Evolutionary conservation across 1,140 invertebrate species (phyloP), one percentile per base, ranked within the genome.

Genomic region (Orchestia grillus): DNA sequence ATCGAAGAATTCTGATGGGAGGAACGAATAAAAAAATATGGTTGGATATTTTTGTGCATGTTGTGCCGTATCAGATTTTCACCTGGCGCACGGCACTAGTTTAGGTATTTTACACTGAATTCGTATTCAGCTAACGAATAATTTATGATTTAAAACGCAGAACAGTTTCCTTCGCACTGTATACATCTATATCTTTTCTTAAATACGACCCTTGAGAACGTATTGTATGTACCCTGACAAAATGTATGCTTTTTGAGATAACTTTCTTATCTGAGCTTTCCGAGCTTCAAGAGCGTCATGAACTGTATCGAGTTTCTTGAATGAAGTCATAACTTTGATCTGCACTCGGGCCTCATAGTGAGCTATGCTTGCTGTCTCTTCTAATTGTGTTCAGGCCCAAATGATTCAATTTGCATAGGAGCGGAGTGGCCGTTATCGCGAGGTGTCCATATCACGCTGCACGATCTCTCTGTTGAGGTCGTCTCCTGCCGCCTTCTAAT

Each of bases 401-500:
- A 94, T 45, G 41, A 94, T 44, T 44, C 44, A 94, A 94, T 94
- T 94, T 94, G 44, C 43, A 45, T 47, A 47, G 43, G 43, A 45
- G 43, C 41, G 44, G 44, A 94, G 92, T 36, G 92, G 43, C 23
- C 44, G 92, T 94, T 42, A 94, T 94, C 36, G 44, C 44, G 8
- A 44, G 41, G 44, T 94, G 44, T 47, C 11, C 36, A 16, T 94
- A 94, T 94, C 92, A 40, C 92, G 92, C 44, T 44, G 43, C 36
- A 44, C 43, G 92, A 94, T 94, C 92, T 44, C 0, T 44, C 41
- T 47, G 92, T 94, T 94, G 45, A 47, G 41, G 92, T 44, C 41
- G 88, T 44, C 88, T 42, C 88, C n/a, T 42, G 88, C 92, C 44
- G 92, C 92, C 92, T 94, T 90, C 15, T 90, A 44, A 90, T 90